Evolutionary conservation across 2,888 invertebrate genomes (phyloP).

Genomic region (Flabesymbios commensalis): DNA sequence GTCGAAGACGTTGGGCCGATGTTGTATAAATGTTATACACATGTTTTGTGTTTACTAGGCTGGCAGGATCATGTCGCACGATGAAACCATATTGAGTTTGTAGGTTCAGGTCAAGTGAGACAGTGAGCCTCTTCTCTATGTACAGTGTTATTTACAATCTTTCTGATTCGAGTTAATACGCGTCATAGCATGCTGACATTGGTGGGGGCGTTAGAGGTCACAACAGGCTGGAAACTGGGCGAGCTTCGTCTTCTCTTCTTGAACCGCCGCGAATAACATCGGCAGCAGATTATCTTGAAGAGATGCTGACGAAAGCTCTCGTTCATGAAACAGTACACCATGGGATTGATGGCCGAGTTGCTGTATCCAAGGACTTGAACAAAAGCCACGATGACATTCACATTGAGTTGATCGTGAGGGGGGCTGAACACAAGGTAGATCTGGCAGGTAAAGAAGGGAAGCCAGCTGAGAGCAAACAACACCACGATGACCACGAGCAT

Average conservation of each 20-base stretch:
- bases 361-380: conserved; percentile 48
- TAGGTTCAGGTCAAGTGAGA: too few species aligned
- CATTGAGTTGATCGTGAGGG: conserved; percentile 8
- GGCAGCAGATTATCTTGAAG: conserved; percentile 13
- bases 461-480: conserved; percentile 46
- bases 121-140: too few species aligned
- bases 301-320: conserved; percentile 46
- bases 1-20: too few species aligned
- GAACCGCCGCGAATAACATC: conserved; percentile 7
- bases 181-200: too few species aligned
- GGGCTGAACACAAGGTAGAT: conserved; percentile 35
- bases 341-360: conserved; percentile 48
- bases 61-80: too few species aligned
- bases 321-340: conserved; percentile 52
- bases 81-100: too few species aligned
- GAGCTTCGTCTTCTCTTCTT: conserved; percentile 3
- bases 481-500: conserved; percentile 45
- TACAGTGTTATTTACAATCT: too few species aligned
- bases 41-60: too few species aligned
- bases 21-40: too few species aligned
- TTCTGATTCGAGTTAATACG: too few species aligned
- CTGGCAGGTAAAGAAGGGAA: conserved; percentile 43
- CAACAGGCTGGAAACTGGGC: too few species aligned
- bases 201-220: too few species aligned
- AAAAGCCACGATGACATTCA: conserved; percentile 39